Conservation (phyloP, 2,113 vertebrate genomes). For the Odontophorus gujanensis region DNA sequence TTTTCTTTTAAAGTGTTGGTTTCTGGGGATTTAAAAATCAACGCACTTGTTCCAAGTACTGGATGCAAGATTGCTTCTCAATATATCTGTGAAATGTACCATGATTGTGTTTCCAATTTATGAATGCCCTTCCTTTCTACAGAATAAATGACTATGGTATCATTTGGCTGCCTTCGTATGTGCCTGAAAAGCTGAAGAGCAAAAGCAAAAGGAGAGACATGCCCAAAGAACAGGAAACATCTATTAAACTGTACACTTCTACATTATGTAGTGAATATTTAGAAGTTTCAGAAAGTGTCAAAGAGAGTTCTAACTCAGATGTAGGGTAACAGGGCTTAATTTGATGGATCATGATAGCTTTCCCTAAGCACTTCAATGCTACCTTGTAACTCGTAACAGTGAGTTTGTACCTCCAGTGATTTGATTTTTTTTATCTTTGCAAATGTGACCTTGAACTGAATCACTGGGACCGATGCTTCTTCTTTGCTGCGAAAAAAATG, state of each 20-base stretch:
- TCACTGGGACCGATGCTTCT: background rate
- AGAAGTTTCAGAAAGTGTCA: background rate
- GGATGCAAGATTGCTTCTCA: background rate
- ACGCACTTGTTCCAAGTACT: background rate
- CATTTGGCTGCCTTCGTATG: background rate
- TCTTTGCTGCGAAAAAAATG: background rate
- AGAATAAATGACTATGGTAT: background rate
- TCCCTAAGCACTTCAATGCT: background rate
- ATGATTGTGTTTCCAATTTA: background rate
- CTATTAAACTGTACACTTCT: background rate
- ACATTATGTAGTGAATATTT: background rate
- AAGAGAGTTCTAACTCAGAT: background rate
- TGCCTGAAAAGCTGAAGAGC: background rate
- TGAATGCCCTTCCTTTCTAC: background rate
- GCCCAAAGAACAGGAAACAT: background rate
- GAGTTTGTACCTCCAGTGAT: accelerated
- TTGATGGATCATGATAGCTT: background rate
- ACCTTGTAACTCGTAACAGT: background rate
- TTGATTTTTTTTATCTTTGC: background rate
- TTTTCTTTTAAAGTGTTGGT: background rate
- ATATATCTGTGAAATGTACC: conserved; percentile 32
- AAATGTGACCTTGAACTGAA: background rate
- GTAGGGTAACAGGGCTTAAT: accelerated
- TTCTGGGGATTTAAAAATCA: background rate
- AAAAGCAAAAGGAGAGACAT: background rate